These are phyloP conservation scores for Liodrosophila aerea DNA, from an alignment of 2,888 invertebrate genomes.

Conservation along the genomic window DNA sequence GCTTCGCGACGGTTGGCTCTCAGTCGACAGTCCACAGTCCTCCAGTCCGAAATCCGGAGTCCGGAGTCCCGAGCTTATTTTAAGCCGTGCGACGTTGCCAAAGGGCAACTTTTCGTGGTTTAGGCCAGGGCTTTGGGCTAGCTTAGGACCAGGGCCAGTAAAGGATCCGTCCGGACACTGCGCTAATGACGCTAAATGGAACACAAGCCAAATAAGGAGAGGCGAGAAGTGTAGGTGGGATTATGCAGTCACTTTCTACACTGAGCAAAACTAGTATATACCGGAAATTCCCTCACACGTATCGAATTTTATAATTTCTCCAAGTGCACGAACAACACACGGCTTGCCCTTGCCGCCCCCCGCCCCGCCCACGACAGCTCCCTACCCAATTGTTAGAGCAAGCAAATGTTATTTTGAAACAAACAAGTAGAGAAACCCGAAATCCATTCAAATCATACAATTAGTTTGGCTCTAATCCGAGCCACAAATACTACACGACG, in stretches of 20 bases:
- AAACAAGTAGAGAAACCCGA: slow-evolving; percentile 67
- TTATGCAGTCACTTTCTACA: slow-evolving; percentile 17
- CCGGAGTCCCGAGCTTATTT: slow-evolving; percentile 27
- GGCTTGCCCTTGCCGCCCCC: neutral
- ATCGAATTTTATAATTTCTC: too few relatives aligned
- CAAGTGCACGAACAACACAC: too few relatives aligned
- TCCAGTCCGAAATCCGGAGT: neutral
- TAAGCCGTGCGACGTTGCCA: slow-evolving; percentile 20
- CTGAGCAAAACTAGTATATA: too few relatives aligned
- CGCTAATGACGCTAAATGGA: slow-evolving; percentile 50
- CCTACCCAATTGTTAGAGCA: slow-evolving; percentile 38
- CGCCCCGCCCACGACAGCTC: slow-evolving; percentile 7
- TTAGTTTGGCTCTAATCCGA: slow-evolving; percentile 73
- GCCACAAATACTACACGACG: slow-evolving; percentile 63
- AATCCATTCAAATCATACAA: slow-evolving; percentile 77
- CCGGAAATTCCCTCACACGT: too few relatives aligned
- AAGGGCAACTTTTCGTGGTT: slow-evolving; percentile 18
- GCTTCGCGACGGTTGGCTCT: neutral
- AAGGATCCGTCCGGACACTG: slow-evolving; percentile 33
- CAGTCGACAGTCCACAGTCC: neutral
- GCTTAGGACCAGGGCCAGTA: slow-evolving; percentile 31
- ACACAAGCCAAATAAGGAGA: slow-evolving; percentile 9
- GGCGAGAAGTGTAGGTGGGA: slow-evolving; percentile 1
- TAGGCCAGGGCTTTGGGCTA: slow-evolving; percentile 35
- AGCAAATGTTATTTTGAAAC: slow-evolving; percentile 72